phyloP scores from a whole-genome alignment of 1,140 invertebrate genomes.

The Drosophila bifasciata region DNA sequence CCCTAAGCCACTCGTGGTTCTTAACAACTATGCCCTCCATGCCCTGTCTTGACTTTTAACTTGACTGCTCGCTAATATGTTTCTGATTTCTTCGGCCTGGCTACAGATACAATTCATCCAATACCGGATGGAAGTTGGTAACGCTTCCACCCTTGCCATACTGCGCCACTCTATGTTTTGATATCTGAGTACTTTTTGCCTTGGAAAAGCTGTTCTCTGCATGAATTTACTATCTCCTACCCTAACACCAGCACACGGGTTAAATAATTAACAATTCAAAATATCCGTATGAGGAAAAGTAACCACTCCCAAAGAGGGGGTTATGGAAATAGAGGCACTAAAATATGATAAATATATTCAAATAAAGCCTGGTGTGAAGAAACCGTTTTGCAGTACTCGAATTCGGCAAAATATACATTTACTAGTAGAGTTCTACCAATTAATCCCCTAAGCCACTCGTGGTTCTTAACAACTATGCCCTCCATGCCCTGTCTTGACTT shows the following conservation, averaged over 20 bases:
- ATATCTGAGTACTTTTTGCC: conserved; percentile 71
- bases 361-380: no score
- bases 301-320: neutral
- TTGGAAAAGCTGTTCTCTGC: conserved; percentile 43
- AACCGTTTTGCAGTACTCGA: no score
- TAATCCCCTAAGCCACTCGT: conserved; percentile 34
- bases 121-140: conserved; percentile 8
- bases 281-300: conserved; percentile 47
- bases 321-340: neutral
- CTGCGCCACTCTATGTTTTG: no score
- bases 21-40: conserved; percentile 20
- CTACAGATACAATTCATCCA: neutral
- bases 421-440: no score
- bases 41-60: conserved; percentile 25
- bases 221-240: conserved; percentile 58
- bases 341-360: neutral
- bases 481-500: conserved; percentile 16
- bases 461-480: conserved; percentile 19
- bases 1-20: conserved; percentile 38
- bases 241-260: conserved; percentile 26
- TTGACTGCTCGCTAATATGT: conserved; percentile 70
- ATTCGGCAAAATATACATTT: no score
- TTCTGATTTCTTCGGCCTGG: conserved; percentile 64
- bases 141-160: no score
- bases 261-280: conserved; percentile 81